Base-by-base conservation (phyloP, 2,888 invertebrate species). In the Sacculina carcini region DNA sequence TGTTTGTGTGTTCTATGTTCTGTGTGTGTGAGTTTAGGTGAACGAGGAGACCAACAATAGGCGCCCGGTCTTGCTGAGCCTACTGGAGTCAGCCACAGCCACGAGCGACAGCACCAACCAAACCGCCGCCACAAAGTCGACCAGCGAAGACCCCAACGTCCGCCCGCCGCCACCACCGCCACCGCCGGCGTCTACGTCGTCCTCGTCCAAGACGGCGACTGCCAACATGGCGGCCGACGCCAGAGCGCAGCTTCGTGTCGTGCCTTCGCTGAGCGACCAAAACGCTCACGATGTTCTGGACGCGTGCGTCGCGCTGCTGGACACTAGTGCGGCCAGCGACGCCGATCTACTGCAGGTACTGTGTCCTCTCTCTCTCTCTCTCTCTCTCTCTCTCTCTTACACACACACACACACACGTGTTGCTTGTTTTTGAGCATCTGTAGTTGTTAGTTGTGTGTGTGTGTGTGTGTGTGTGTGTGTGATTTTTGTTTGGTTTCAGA, bases 11-110 rank as follows among this genome's bases (percentile, higher is more conserved):
- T n/a, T n/a, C n/a, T n/a, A n/a, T n/a, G n/a, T n/a, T n/a, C n/a
- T n/a, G n/a, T 40, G 53, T 38, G 12, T 38, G 52, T 52, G 21
- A 12, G 26, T 58, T 16, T 59, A 71, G 67, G 62, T 71, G 14
- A 84, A 82, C 63, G 82, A 83, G 61, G 82, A 83, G 58, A 81
- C 79, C 26, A 79, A 78, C n/a, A 82, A 79, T 59, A 72, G 79
- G 58, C 69, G 83, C 48, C 82, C 83, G 0, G 77, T 84, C 23
- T 77, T 79, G 58, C 73, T 82, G 64, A 73, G 53, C 12, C 48
- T 55, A 24, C 54, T 55, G n/a, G 58, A 58, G 23, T 54, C 53
- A 36, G 46, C 52, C n/a, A 53, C 51, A 16, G 56, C 51, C 5
- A 54, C 54, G 21, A 19, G 51, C 31, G 51, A 52, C 49, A 54